Conservation (phyloP, 2,888 invertebrate species). For the Amaurobius ferox region DNA sequence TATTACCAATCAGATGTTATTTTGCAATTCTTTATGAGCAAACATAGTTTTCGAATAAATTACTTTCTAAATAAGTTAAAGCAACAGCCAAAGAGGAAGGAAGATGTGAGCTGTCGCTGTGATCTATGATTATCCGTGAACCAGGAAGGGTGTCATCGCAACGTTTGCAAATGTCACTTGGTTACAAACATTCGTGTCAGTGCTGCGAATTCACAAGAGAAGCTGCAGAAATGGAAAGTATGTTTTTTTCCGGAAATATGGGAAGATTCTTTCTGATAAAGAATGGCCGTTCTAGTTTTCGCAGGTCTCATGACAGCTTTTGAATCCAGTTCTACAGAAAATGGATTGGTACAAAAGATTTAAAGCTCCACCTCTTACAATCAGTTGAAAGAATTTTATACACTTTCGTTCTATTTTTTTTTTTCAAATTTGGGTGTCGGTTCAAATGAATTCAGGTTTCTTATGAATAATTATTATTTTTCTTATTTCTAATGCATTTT, state of each 20-base stretch:
- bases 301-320: neutral
- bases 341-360: neutral
- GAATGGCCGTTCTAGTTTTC: conserved; percentile 5
- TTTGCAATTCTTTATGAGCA: too few species aligned
- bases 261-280: neutral
- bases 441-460: too few species aligned
- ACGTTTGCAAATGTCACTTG: neutral
- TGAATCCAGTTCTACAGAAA: neutral
- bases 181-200: neutral
- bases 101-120: too few species aligned
- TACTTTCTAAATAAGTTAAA: too few species aligned
- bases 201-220: neutral
- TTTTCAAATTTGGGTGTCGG: too few species aligned
- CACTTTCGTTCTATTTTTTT: too few species aligned
- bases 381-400: neutral
- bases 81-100: too few species aligned
- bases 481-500: too few species aligned
- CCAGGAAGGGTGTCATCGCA: neutral
- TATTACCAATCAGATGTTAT: too few species aligned
- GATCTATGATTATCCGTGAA: neutral
- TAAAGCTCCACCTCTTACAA: neutral
- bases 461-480: too few species aligned
- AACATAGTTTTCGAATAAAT: too few species aligned
- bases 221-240: neutral
- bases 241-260: neutral